These are phyloP conservation scores for Scolopax bukidnonensis DNA, from an alignment of 2,797 vertebrate genomes.

Conservation along the genomic window DNA sequence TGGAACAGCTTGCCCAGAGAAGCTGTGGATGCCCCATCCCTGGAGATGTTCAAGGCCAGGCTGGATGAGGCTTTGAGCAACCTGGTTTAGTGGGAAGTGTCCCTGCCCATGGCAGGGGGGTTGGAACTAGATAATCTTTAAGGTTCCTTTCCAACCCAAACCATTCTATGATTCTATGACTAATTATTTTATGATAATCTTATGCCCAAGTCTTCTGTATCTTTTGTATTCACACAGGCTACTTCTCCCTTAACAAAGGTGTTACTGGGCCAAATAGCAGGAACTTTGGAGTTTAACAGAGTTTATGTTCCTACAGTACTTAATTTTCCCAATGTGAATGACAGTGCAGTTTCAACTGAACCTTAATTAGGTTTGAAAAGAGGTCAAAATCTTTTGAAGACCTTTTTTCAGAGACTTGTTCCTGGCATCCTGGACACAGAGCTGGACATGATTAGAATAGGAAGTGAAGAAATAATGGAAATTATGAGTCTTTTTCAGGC, in stretches of 20 bases:
- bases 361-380: neutral
- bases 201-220: neutral
- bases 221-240: neutral
- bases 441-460: neutral
- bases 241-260: neutral
- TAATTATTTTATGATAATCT: neutral
- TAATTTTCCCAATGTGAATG: neutral
- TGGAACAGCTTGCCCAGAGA: neutral
- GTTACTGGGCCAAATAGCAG: neutral
- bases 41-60: neutral
- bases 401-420: neutral
- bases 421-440: neutral
- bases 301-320: neutral
- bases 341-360: neutral
- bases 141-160: neutral
- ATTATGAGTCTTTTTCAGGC: neutral
- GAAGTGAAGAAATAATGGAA: neutral
- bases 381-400: neutral
- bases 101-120: neutral
- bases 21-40: neutral
- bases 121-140: neutral
- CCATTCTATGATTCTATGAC: neutral
- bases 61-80: neutral
- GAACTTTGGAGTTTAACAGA: neutral
- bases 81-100: neutral